Conservation (phyloP, 2,797 vertebrate genomes). For the Huso huso region DNA sequence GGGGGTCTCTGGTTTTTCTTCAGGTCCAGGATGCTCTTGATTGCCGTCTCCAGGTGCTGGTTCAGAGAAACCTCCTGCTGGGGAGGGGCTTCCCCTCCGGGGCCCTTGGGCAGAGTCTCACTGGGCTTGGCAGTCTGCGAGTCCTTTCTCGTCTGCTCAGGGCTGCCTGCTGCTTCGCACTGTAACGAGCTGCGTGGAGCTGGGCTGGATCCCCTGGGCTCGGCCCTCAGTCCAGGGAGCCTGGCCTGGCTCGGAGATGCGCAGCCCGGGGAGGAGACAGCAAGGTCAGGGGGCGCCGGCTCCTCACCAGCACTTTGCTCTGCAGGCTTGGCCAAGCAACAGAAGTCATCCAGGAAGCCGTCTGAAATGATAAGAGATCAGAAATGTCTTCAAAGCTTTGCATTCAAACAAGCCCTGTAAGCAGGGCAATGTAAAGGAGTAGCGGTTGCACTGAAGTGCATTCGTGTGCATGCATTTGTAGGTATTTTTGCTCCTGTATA, state of each 20-base stretch:
- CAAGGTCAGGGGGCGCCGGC: conserved; percentile 29
- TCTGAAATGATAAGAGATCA: conserved; percentile 53
- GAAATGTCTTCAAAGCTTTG: too few species aligned
- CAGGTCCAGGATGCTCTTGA: conserved; percentile 77
- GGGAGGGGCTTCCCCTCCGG: conserved; percentile 47
- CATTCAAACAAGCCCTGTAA: conserved; percentile 1
- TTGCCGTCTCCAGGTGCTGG: conserved; percentile 67
- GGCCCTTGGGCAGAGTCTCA: conserved; percentile 47
- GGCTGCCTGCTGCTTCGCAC: background rate
- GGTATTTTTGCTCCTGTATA: too few species aligned
- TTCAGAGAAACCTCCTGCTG: conserved; percentile 56
- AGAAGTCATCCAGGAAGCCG: conserved; percentile 88
- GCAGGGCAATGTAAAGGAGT: background rate
- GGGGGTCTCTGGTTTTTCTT: conserved; percentile 70
- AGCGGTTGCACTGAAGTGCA: too few species aligned
- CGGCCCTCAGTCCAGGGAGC: conserved; percentile 9
- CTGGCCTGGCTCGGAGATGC: background rate
- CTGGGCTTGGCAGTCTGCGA: background rate
- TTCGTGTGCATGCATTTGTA: too few species aligned
- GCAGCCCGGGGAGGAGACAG: conserved; percentile 24
- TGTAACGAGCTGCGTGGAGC: background rate
- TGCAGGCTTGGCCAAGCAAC: conserved; percentile 73
- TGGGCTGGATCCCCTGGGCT: background rate
- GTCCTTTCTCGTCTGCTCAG: background rate
- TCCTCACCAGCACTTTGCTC: conserved; percentile 39